Base-by-base conservation (phyloP, 2,797 vertebrate species). In the Chloroceryle inda region DNA sequence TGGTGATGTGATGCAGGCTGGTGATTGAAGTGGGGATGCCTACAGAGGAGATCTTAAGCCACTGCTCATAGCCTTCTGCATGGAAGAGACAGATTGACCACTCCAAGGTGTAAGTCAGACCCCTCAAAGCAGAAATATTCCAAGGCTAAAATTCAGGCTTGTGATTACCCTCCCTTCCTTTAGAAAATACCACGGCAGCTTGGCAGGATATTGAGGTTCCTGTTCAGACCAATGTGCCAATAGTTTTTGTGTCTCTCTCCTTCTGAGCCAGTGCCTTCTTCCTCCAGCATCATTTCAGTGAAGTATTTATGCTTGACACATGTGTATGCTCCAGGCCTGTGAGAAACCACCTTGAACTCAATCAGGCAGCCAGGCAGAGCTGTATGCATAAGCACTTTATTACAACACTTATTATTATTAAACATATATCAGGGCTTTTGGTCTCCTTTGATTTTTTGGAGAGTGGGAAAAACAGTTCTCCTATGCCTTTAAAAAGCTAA, bases 1-100 rank as follows among this genome's bases (percentile, higher is more conserved):
- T 8, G 8, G 53, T 7, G 13, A 71, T 40, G 68, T 21, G 88
- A 44, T 42, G 47, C 59, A 27, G 69, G 40, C n/a, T 67, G 73
- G 80, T 2, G 10, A 38, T 42, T 1, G 0, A 8, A 2, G 44
- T 0, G 0, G 13, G 10, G 61, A 49, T 75, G 58, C 22, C 61
- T 22, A 9, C 17, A 42, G 66, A 81, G 35, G 26, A 66, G 23
- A 37, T 8, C 19, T 22, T 45, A 33, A 80, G 31, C 20, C 3
- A 9, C 40, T 69, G 24, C 49, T 55, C 3, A 0, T 10, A 13
- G 35, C 35, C 49, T 75, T 37, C 35, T 81, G 40, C 58, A 37
- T 0, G 2, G 10, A 84, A 33, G 61, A 73, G 20, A 71, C 38
- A 74, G 21, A 63, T 7, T 1, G 4, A 49, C 15, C 24, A 45